phyloP scores from a whole-genome alignment of 2,888 invertebrate species.

The Drosophila pegasa region DNA sequence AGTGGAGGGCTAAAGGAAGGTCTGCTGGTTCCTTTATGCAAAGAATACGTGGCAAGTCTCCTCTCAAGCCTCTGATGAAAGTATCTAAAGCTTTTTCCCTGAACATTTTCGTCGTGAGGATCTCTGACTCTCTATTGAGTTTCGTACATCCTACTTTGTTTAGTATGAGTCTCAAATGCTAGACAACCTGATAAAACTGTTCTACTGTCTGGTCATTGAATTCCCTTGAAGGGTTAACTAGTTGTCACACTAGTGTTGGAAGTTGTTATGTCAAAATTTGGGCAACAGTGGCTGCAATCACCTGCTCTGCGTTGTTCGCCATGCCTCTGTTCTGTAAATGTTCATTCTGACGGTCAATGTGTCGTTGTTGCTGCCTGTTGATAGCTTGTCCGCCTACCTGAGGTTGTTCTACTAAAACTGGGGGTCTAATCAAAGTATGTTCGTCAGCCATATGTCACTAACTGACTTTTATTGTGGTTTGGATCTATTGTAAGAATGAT shows the following conservation, averaged over 20 bases:
- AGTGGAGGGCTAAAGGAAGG: neutral
- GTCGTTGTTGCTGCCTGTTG: too few species aligned
- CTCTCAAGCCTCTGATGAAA: neutral
- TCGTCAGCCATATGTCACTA: neutral
- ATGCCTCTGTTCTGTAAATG: too few species aligned
- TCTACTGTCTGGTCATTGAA: too few species aligned
- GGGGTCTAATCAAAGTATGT: neutral
- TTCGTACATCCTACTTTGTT: neutral
- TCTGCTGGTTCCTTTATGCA: neutral
- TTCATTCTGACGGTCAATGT: too few species aligned
- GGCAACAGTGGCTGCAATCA: neutral
- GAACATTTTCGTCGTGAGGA: neutral
- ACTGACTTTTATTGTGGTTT: too few species aligned
- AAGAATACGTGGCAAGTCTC: neutral
- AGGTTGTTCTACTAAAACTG: neutral
- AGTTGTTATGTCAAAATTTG: neutral
- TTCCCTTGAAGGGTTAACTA: too few species aligned
- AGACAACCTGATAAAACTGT: neutral
- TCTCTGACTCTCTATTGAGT: neutral
- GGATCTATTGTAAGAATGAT: too few species aligned
- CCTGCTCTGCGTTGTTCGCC: too few species aligned
- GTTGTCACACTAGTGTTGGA: neutral
- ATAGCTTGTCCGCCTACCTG: neutral
- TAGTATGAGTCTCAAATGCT: neutral
- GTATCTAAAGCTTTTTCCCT: constrained; percentile 1